Conservation (phyloP, 2,797 vertebrate genomes). For the Poeciliopsis presidionis region DNA sequence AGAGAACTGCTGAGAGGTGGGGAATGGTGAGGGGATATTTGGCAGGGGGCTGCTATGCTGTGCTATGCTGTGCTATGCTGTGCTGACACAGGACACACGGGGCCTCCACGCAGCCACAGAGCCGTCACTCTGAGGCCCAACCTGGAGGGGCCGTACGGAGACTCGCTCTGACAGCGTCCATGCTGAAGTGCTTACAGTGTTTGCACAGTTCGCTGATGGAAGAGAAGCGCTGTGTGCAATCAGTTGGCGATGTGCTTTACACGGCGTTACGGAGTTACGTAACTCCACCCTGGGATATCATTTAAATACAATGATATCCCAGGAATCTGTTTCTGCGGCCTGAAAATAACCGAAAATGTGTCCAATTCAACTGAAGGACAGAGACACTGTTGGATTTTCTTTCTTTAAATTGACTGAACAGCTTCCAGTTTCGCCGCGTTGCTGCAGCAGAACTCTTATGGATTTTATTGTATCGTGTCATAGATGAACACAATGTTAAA, state of each 20-base stretch:
- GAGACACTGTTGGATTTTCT: background rate
- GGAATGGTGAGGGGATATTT: constrained; percentile 66
- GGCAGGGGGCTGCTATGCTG: constrained; percentile 65
- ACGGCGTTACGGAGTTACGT: background rate
- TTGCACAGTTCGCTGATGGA: background rate
- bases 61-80: constrained; percentile 41
- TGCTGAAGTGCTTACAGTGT: constrained; percentile 22
- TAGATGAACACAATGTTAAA: background rate
- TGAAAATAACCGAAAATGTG: background rate
- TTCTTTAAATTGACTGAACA: background rate
- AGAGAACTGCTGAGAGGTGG: constrained; percentile 52
- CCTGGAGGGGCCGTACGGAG: background rate
- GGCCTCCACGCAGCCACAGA: constrained; percentile 59
- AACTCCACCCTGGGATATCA: background rate
- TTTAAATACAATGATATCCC: background rate
- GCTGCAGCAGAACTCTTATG: background rate
- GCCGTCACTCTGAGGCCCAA: constrained; percentile 37
- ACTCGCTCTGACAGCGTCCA: constrained; percentile 4
- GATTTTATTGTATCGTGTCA: background rate
- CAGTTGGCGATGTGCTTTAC: background rate
- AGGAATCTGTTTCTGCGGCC: background rate
- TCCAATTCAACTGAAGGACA: background rate
- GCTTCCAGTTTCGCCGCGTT: background rate
- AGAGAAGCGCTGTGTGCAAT: background rate
- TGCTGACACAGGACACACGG: constrained; percentile 65